Base-by-base conservation (phyloP, 2,888 invertebrate species). In the Ommatoiulus sabulosus region DNA sequence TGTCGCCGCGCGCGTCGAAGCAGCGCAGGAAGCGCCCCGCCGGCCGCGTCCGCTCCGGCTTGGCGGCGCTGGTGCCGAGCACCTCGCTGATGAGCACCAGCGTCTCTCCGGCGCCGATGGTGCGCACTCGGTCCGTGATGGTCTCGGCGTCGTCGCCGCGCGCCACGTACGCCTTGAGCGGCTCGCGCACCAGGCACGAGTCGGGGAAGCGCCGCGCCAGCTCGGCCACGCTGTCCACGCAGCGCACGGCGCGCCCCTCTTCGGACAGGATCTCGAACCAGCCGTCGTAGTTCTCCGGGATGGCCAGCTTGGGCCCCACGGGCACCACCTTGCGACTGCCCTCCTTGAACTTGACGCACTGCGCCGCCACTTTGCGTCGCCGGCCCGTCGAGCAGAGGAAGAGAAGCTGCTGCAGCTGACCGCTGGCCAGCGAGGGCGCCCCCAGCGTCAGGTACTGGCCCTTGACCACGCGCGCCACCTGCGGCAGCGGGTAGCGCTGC, bases 201-300 rank as follows among this genome's bases (percentile, higher is more conserved):
- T 92, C 92, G 24, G 93, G 93, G 89, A 92, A 93, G 63, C 91
- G 90, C 89, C 92, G 91, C 3, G 97, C 95, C 90, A 98, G 93
- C 93, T 98, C 97, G 90, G 95, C 94, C 1, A 98, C 97, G 90
- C 96, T 96, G 92, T 97, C 97, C 91, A 98, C 96, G 91, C 97
- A 97, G 90, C 97, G 94, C 10, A 97, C 97, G 44, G 97, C 96
- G 91, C 97, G 94, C 0, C 98, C 98, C 93, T 98, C 98, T 93
- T 98, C 98, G 92, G 97, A 98, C 52, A 98, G 94, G 87, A 98
- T 94, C 93, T 98, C 98, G 92, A 98, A 98, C 93, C 96, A 98
- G 10, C 98, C 98, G 90, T 96, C 94, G 92, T 97, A 98, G 0
- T 96, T 95, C 91, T 97, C 96, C 7, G 98, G 98, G 90, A 98